Evolutionary conservation across 2,113 vertebrate genomes (phyloP), one percentile per base, ranked within the genome.

Genomic region (Dunckerocampus dactyliophorus): DNA sequence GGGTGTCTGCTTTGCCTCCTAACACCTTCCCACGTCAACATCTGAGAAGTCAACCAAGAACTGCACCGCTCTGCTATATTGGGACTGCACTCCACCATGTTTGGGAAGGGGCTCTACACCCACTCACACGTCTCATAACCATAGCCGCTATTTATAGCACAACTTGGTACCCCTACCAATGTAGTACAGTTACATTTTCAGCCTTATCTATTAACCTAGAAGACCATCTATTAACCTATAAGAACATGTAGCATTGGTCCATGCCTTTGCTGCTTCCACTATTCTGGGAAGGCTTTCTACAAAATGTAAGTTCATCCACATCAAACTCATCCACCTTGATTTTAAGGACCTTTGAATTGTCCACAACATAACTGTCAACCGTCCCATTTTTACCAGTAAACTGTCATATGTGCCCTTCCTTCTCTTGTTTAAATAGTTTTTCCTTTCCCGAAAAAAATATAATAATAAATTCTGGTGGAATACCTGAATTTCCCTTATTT

Each of bases 41-140:
- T 69, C 54, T 54, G 46, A 65, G 71, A 77, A 67, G 42, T 64
- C 45, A 16, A 48, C 39, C 13, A 47, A 74, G 49, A 24, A 34
- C 31, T 7, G 43, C 70, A 62, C 45, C 47, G 71, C 74, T 82
- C 63, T 63, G 69, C 76, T 80, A 67, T 82, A 80, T 75, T 77
- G 75, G 72, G 74, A 58, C 15, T 31, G 76, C 48, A 59, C 82
- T 66, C 79, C 65, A 72, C 71, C 73, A 71, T 73, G 59, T 81
- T 69, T 55, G 53, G 75, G 67, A 62, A 45, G 65, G 47, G 14
- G 43, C 47, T 6, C 63, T 69, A 57, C 72, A 55, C 63, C 59
- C 49, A 50, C 31, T 58, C 11, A 43, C 59, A 17, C n/a, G 46
- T 53, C 17, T 55, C 54, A 42, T 21, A 21, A 56, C 19, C 61